Percentiles rank a stretch among this genome's conserved stretches.
These are phyloP conservation scores for Steinernema khuongi DNA, from an alignment of 1,140 invertebrate species.

Conservation along the genomic window DNA sequence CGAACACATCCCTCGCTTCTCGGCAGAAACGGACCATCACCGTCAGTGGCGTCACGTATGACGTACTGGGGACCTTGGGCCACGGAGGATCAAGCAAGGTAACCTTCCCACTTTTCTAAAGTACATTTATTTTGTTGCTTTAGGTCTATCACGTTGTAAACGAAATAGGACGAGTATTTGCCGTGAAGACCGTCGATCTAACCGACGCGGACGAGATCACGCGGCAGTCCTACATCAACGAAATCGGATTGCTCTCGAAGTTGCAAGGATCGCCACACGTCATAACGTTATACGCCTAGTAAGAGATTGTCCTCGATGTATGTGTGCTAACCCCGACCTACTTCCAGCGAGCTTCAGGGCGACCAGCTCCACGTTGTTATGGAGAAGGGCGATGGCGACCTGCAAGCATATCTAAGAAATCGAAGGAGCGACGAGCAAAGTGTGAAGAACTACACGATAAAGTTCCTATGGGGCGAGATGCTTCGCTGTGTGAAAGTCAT, in stretches of 20 bases:
- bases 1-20: not conserved
- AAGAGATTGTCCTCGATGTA: constrained; percentile 66
- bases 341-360: constrained; percentile 62
- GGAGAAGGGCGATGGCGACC: constrained; percentile 85
- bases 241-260: constrained; percentile 76
- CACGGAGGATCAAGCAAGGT: not conserved
- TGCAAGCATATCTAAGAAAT: constrained; percentile 71
- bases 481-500: constrained; percentile 81
- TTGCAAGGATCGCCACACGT: constrained; percentile 75
- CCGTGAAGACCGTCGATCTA: constrained; percentile 67
- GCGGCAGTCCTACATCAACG: constrained; percentile 77
- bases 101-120: not conserved
- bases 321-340: constrained; percentile 26
- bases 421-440: constrained; percentile 62
- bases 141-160: not conserved
- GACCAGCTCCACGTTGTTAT: constrained; percentile 73
- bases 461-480: constrained; percentile 91
- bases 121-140: not conserved
- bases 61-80: not conserved
- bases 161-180: not conserved
- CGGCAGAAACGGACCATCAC: not conserved
- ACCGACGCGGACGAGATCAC: constrained; percentile 68
- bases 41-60: not conserved
- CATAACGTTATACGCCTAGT: constrained; percentile 82
- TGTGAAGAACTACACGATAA: constrained; percentile 68